Conservation (phyloP, 2,113 vertebrate species). For the Mesembrinibis cayennensis region DNA sequence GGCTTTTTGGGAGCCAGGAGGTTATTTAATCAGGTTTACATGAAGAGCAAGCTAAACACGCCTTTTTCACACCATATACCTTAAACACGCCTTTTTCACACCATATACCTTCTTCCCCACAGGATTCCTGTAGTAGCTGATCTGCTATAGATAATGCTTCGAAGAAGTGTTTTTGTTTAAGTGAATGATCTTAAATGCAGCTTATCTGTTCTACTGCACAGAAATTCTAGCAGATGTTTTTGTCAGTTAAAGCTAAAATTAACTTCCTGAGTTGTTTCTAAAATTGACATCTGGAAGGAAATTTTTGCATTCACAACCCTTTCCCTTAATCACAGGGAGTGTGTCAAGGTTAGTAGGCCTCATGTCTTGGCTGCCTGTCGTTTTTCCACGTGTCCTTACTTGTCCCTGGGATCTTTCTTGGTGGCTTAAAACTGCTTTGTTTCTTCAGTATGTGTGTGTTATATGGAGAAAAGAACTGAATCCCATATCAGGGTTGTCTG, state of each 20-base stretch:
- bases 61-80: background rate
- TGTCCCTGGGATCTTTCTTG: background rate
- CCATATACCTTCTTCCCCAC: background rate
- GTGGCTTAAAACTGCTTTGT: background rate
- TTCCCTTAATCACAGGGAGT: background rate
- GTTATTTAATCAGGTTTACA: background rate
- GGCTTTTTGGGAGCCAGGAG: background rate
- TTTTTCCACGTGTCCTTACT: background rate
- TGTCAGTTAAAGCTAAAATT: constrained; percentile 12
- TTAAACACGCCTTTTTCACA: background rate
- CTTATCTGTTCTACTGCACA: background rate
- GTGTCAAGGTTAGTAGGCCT: constrained; percentile 2
- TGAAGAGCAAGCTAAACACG: background rate
- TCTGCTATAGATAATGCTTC: background rate
- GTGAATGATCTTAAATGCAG: background rate
- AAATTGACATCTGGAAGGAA: constrained; percentile 11
- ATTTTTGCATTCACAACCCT: background rate
- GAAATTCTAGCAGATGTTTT: constrained; percentile 23
- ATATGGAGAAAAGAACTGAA: background rate
- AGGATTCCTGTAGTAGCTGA: background rate
- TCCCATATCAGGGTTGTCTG: background rate
- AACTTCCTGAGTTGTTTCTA: background rate
- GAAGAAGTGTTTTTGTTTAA: background rate
- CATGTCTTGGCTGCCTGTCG: background rate
- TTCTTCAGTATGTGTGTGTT: background rate